Percentiles rank a stretch among this genome's conserved stretches.
Evolutionary conservation across 2,113 vertebrate species (phyloP).

Genomic region (Calyptommatus sinebrachiatus): DNA sequence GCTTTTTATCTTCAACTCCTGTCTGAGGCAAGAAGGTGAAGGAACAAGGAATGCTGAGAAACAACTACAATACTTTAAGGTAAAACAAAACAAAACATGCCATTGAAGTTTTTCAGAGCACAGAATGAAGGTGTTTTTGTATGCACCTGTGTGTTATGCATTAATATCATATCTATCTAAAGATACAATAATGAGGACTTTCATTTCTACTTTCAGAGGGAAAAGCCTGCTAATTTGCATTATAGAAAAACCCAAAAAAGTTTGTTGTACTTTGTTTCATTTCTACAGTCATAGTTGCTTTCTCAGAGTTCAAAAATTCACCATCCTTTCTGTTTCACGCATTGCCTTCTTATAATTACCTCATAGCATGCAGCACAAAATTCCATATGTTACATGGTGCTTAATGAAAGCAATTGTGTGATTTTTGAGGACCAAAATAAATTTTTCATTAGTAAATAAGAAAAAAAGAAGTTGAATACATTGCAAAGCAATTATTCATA

Average conservation of each 20-base stretch:
- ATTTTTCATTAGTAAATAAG: conserved; percentile 4
- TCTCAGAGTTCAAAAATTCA: conserved; percentile 7
- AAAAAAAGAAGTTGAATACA: background rate
- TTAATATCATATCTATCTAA: conserved; percentile 49
- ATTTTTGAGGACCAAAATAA: background rate
- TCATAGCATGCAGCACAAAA: conserved; percentile 22
- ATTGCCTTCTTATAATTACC: conserved; percentile 5
- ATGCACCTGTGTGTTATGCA: conserved; percentile 2
- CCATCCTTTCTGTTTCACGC: conserved; percentile 20
- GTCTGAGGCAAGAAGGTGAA: conserved; percentile 84
- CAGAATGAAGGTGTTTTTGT: conserved; percentile 58
- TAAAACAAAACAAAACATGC: conserved; percentile 74
- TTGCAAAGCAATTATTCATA: background rate
- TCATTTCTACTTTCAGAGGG: conserved; percentile 10
- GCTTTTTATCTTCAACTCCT: conserved; percentile 98
- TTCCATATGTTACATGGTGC: background rate
- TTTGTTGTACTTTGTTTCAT: background rate
- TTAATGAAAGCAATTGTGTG: conserved; percentile 2
- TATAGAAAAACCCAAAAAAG: background rate
- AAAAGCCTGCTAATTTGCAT: background rate
- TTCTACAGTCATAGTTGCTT: background rate
- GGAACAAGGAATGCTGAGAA: conserved; percentile 76
- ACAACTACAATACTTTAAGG: conserved; percentile 96
- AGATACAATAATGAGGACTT: conserved; percentile 49
- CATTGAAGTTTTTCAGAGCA: conserved; percentile 60